These are phyloP conservation scores for Papilio machaon DNA, from an alignment of 1,140 invertebrate species.

Conservation along the genomic window DNA sequence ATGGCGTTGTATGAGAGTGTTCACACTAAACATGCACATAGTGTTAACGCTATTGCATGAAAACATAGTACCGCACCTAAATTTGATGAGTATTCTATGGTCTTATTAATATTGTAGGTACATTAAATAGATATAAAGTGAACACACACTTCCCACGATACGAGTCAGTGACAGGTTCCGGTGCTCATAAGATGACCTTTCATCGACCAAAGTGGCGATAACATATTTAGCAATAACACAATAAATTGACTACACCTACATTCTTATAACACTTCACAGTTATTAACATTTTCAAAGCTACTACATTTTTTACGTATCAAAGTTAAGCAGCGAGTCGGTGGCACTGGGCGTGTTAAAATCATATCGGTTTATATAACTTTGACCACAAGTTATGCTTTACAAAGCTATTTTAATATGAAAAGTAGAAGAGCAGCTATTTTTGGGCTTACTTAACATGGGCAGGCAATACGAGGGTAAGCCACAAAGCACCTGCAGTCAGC, in stretches of 20 bases:
- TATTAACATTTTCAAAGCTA: neutral
- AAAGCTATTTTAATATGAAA: conserved; percentile 33
- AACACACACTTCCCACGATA: neutral
- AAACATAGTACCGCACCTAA: no score
- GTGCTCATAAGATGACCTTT: conserved; percentile 1
- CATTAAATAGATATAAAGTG: neutral
- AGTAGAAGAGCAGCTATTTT: conserved; percentile 22
- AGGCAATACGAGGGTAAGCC: neutral
- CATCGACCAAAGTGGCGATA: neutral
- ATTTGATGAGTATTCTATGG: no score
- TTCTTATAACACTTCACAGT: neutral
- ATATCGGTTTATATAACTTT: conserved; percentile 7
- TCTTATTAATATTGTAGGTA: neutral
- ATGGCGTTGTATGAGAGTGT: no score
- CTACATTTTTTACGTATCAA: neutral
- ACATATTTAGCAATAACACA: neutral
- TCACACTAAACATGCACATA: no score
- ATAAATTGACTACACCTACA: neutral
- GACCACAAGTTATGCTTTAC: neutral
- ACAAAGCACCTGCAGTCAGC: conserved; percentile 16
- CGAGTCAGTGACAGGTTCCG: neutral
- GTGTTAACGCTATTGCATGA: no score
- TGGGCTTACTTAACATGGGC: conserved; percentile 1
- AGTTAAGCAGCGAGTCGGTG: neutral
- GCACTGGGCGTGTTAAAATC: neutral